These are phyloP conservation scores for Pseudochaenichthys georgianus DNA, from an alignment of 2,797 vertebrate species.

Conservation along the genomic window DNA sequence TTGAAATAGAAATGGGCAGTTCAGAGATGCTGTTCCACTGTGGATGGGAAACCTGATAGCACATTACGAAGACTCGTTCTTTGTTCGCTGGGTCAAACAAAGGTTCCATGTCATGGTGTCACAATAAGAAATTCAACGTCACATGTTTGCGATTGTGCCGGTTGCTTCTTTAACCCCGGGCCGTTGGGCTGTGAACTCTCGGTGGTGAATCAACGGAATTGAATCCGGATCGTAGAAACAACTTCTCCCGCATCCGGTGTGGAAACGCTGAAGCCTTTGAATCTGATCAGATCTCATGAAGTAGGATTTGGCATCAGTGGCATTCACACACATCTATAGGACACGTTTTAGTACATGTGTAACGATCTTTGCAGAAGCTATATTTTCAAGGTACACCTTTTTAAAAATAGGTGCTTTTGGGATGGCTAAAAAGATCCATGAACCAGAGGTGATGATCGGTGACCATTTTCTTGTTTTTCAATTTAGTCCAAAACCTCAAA, in stretches of 20 bases:
- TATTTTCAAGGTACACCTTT: neutral
- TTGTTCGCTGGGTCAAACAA: constrained; percentile 56
- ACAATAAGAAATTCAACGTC: constrained; percentile 54
- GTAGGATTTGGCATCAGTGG: neutral
- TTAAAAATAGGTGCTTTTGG: neutral
- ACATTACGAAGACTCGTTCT: constrained; percentile 59
- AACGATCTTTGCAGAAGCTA: neutral
- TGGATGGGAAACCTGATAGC: constrained; percentile 60
- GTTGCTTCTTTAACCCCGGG: constrained; percentile 53
- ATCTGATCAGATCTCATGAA: constrained; percentile 35
- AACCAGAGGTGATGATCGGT: neutral
- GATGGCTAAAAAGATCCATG: neutral
- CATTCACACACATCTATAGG: neutral
- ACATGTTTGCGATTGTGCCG: constrained; percentile 42
- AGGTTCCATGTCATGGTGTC: constrained; percentile 55
- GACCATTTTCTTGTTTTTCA: too few species aligned
- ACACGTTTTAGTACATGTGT: too few species aligned
- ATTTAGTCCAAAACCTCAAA: neutral
- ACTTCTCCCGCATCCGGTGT: constrained; percentile 51
- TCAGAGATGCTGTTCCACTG: constrained; percentile 48
- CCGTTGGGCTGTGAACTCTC: constrained; percentile 46
- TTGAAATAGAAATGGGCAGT: constrained; percentile 55
- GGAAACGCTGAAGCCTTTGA: constrained; percentile 29
- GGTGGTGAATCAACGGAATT: constrained; percentile 60
- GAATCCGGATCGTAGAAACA: constrained; percentile 56